Evolutionary conservation across 30 jellyfish, hydroid and myxozoan species (phyloP).

Genomic region (Turritopsis dohrnii): DNA sequence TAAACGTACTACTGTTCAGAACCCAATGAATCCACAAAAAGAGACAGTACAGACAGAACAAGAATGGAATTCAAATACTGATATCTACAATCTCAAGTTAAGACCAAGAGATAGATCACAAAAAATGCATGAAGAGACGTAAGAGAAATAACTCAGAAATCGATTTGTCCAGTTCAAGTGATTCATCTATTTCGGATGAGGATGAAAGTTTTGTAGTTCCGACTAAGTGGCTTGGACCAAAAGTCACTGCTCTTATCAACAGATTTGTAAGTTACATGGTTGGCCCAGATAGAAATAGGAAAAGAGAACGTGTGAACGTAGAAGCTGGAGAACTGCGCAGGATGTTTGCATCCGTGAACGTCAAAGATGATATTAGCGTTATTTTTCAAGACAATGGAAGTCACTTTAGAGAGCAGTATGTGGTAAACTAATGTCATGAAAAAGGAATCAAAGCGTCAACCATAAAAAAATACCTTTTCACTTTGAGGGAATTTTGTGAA

Average conservation of each 20-base stretch:
- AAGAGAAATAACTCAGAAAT: background rate
- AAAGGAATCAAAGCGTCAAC: conserved; percentile 2
- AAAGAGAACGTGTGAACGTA: conserved; percentile 10
- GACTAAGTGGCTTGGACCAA: background rate
- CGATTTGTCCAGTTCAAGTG: background rate
- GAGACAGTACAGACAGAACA: background rate
- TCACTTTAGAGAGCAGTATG: background rate
- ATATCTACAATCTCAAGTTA: background rate
- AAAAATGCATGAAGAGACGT: background rate
- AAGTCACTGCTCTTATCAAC: background rate
- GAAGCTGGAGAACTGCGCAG: conserved; percentile 8
- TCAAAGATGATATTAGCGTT: conserved; percentile 5
- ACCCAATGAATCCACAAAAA: background rate
- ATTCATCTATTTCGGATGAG: too few species aligned
- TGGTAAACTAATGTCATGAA: background rate
- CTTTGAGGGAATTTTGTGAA: conserved; percentile 11
- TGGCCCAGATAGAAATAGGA: conserved; percentile 19
- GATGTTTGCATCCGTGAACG: background rate
- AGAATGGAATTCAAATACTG: background rate
- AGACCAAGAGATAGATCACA: background rate
- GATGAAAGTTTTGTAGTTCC: background rate
- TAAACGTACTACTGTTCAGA: background rate
- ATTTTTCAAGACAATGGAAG: conserved; percentile 1
- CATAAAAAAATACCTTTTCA: conserved; percentile 16
- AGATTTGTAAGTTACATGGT: background rate